Percentiles rank a stretch among this genome's conserved stretches.
Conservation (phyloP, 1,140 invertebrate species). For the Tachypleus tridentatus region DNA sequence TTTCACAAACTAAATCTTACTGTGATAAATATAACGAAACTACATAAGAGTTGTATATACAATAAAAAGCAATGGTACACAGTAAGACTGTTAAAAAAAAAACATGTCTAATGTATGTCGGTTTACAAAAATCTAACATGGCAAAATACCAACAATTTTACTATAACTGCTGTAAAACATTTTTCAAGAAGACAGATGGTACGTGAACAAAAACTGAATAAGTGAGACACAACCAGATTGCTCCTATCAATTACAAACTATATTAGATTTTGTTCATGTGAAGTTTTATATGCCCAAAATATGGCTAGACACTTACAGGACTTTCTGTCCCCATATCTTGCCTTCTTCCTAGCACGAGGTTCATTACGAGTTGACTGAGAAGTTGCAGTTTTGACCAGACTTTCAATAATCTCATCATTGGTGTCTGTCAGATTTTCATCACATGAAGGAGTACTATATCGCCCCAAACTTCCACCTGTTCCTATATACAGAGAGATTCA, state of each 20-base stretch:
- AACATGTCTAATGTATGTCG: too few relatives aligned
- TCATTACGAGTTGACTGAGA: slow-evolving; percentile 54
- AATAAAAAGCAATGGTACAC: too few relatives aligned
- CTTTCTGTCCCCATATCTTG: slow-evolving; percentile 42
- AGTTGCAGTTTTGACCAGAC: slow-evolving; percentile 76
- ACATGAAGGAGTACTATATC: background rate
- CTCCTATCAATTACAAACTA: background rate
- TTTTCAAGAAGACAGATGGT: slow-evolving; percentile 4
- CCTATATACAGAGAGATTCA: background rate
- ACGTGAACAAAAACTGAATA: slow-evolving; percentile 4
- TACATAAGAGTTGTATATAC: too few relatives aligned
- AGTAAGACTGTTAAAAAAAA: too few relatives aligned
- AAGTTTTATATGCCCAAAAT: background rate
- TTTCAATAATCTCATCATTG: slow-evolving; percentile 77
- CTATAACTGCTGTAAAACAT: background rate
- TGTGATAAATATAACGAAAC: too few relatives aligned
- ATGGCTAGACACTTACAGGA: slow-evolving; percentile 56
- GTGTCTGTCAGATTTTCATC: slow-evolving; percentile 50
- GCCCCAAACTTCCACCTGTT: background rate
- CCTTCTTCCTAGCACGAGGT: slow-evolving; percentile 58
- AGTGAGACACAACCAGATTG: background rate
- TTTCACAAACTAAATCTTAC: too few relatives aligned
- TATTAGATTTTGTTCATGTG: background rate
- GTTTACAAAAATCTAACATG: slow-evolving; percentile 27
- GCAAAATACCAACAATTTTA: slow-evolving; percentile 11